Evolutionary conservation across 1,140 invertebrate species (phyloP), one percentile per base, ranked within the genome.

Genomic region (Holotrichia oblita): DNA sequence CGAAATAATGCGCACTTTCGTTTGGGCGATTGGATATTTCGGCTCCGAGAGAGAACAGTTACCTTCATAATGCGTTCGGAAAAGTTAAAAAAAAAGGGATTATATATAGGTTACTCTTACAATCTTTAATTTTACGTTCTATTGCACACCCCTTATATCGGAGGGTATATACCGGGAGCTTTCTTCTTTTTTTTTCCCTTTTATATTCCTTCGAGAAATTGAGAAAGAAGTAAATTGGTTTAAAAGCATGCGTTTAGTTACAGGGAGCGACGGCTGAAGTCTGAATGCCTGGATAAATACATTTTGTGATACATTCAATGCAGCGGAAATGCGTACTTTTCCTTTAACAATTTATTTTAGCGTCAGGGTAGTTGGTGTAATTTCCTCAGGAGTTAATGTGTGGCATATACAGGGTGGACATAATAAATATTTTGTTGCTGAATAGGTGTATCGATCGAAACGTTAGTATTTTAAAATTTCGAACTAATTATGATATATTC

Each of bases 111-210:
- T 69, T 69, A 69, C 61, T 69, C 61, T 69, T 69, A 69, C 61
- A 69, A 69, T 69, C 61, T 69, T 69, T 69, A 69, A 69, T 69
- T 69, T 69, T 69, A 69, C 61, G 61, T 69, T 69, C 61, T 69
- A 69, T 69, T 69, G 61, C 61, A 69, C 61, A 69, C 61, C 61
- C 61, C 61, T 69, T 69, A 34, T 34, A 69, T 69, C 61, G 22
- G 22, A 69, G 61, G 61, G 61, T 69, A 69, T 27, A 34, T 20
- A 22, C 6, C 61, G 61, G 27, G 27, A 34, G 27, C 14, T 69
- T 34, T 69, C 27, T 34, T 69, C 61, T 69, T 69, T 34, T 34
- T 34, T 9, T 20, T n/a, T n/a, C n/a, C n/a, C 61, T 69, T 34
- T 69, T 55, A 55, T 55, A 27, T 3, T 69, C 61, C 61, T 69